Evolutionary conservation across 2,797 vertebrate genomes (phyloP).

Genomic region (Fistularia tabacaria): DNA sequence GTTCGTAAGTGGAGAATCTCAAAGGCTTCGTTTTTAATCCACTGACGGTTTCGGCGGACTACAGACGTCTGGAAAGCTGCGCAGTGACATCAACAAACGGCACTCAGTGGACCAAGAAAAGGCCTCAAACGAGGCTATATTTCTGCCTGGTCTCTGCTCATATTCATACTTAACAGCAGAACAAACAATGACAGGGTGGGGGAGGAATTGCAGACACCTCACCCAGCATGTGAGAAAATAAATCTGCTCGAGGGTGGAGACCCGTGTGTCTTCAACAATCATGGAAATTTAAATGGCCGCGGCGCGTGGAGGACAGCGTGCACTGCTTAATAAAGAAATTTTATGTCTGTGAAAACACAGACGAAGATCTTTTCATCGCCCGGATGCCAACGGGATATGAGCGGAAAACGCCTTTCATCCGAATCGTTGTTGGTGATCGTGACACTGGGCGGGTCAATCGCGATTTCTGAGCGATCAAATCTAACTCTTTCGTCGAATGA

Average conservation of each 20-base stretch:
- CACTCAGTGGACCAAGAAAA: slow-evolving; percentile 48
- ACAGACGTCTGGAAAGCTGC: slow-evolving; percentile 64
- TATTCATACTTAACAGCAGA: slow-evolving; percentile 76
- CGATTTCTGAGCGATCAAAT: too few relatives aligned
- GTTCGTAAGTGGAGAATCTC: slow-evolving; percentile 34
- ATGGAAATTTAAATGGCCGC: slow-evolving; percentile 71
- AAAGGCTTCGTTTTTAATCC: slow-evolving; percentile 41
- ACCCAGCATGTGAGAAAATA: slow-evolving; percentile 82
- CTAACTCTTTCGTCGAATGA: too few relatives aligned
- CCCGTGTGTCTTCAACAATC: slow-evolving; percentile 71
- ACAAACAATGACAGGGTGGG: slow-evolving; percentile 77
- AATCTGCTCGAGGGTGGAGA: slow-evolving; percentile 76
- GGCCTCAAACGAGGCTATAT: slow-evolving; percentile 42
- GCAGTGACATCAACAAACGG: slow-evolving; percentile 59
- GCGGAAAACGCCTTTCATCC: too few relatives aligned
- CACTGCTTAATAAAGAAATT: slow-evolving; percentile 62
- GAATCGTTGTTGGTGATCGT: too few relatives aligned
- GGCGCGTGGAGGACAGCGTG: slow-evolving; percentile 48
- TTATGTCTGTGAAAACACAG: slow-evolving; percentile 47
- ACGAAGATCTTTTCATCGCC: background rate
- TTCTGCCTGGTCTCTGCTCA: slow-evolving; percentile 67
- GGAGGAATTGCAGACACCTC: slow-evolving; percentile 78
- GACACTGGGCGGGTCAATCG: too few relatives aligned
- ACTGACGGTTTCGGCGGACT: slow-evolving; percentile 33
- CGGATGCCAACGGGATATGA: background rate